Evolutionary conservation across 64 coral and sea anemone genomes (phyloP), one percentile per base, ranked within the genome.

Genomic region (Montipora sp.): DNA sequence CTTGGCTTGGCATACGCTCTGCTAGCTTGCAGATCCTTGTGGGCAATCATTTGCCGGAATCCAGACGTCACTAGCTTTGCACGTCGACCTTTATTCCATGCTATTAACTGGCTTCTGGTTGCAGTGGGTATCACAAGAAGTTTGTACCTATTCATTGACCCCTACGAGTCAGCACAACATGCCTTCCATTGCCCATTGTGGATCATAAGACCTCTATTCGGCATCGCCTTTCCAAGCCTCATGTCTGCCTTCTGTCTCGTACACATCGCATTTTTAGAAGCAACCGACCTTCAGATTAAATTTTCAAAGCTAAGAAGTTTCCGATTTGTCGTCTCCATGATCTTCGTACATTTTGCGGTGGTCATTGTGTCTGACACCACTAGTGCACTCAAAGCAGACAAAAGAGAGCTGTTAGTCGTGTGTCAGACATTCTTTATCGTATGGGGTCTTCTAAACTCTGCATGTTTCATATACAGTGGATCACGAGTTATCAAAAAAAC

Each of bases 391-490:
- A 27, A 92, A 43, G 86, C 94, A 8, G 20, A 89, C 14, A 77
- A 60, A 66, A 92, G 68, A 15, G 90, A 88, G 27, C 80, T 96
- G 2, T 49, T 92, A 55, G 78, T 96, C 10, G 85, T 96, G 8
- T 96, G 94, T 24, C 94, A 96, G 46, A 93, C 90, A 7, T 96
- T 96, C 24, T 96, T 96, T 72, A 93, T 96, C 23, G 22, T 93
- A 4, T 93, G 91, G 91, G 83, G 91, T 6, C 58, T 92, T 59
- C 23, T 92, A 3, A 93, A 89, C 43, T 80, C 94, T 46, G 23
- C 76, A 0, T 87, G 70, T 1, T 96, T 96, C 43, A 24, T 96
- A 18, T 96, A 96, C 79, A 96, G 94, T n/a, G 90, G 94, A 36
- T 59, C 67, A 16, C 75, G 55, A 87, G 73, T 92, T 44, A 19